These are phyloP conservation scores for Helarctos malayanus DNA, from an alignment of 2,797 vertebrate genomes.

Conservation along the genomic window DNA sequence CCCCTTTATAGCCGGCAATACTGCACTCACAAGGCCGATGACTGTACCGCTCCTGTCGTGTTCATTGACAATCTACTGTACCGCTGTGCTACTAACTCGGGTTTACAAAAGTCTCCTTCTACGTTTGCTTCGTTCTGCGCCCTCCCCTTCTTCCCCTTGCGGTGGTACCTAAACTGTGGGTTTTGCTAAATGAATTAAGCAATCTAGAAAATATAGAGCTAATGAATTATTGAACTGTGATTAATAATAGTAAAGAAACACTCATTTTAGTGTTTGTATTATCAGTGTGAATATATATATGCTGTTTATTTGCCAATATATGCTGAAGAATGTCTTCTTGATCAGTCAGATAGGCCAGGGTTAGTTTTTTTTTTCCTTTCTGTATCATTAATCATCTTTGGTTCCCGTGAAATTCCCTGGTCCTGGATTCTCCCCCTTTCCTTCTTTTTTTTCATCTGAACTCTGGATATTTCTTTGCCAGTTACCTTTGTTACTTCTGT, in stretches of 20 bases:
- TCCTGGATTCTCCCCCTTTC: constrained; percentile 15
- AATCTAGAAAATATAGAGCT: constrained; percentile 83
- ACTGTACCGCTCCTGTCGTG: constrained; percentile 86
- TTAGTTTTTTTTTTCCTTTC: constrained; percentile 43
- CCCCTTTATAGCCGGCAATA: constrained; percentile 83
- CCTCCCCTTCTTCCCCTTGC: not conserved
- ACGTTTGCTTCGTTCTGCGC: constrained; percentile 81
- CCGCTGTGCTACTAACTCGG: constrained; percentile 90
- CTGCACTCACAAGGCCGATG: constrained; percentile 84
- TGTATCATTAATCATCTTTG: constrained; percentile 43
- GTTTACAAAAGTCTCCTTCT: constrained; percentile 88
- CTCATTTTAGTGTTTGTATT: constrained; percentile 83
- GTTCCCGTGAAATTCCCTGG: constrained; percentile 62
- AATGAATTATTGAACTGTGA: constrained; percentile 82
- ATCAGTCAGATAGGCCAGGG: constrained; percentile 72
- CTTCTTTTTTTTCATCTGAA: constrained; percentile 46
- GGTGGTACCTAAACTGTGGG: constrained; percentile 87
- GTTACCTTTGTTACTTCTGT: not conserved
- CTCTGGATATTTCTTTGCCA: not conserved
- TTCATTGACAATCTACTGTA: constrained; percentile 90
- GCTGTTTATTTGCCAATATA: constrained; percentile 63
- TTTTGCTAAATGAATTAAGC: constrained; percentile 82
- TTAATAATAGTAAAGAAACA: constrained; percentile 74
- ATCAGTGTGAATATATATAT: constrained; percentile 76
- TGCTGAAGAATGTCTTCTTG: constrained; percentile 67